Evolutionary conservation across 1,140 invertebrate genomes (phyloP).

Genomic region (Papilio helenus): DNA sequence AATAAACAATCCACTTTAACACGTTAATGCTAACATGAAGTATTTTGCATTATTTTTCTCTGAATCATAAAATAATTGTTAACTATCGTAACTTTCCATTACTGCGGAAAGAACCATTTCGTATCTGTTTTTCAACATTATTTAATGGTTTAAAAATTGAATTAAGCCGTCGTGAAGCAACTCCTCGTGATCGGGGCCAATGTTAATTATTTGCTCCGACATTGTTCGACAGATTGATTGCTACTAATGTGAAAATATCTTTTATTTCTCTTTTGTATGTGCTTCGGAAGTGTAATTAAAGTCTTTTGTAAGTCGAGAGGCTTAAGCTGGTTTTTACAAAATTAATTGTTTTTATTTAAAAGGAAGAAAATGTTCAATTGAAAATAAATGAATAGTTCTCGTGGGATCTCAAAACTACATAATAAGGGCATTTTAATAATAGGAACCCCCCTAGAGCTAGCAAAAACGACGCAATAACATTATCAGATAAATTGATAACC

Average conservation of each 20-base stretch:
- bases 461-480: no score
- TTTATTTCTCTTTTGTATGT: neutral
- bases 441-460: no score
- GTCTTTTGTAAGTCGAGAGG: neutral
- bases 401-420: no score
- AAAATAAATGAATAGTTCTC: no score
- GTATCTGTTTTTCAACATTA: neutral
- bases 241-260: neutral
- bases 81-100: neutral
- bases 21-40: neutral
- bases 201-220: conserved; percentile 24
- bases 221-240: conserved; percentile 28
- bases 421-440: no score
- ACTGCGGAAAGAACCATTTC: neutral
- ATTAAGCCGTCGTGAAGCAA: conserved; percentile 7
- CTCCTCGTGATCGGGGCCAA: neutral
- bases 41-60: neutral
- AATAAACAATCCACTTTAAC: conserved; percentile 1
- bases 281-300: neutral
- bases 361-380: neutral
- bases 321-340: neutral
- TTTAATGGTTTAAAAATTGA: conserved; percentile 4
- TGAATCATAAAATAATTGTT: neutral
- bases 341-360: neutral
- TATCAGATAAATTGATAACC: no score